Conservation (phyloP, 2,113 vertebrate species). For the Catharus fuscescens region DNA sequence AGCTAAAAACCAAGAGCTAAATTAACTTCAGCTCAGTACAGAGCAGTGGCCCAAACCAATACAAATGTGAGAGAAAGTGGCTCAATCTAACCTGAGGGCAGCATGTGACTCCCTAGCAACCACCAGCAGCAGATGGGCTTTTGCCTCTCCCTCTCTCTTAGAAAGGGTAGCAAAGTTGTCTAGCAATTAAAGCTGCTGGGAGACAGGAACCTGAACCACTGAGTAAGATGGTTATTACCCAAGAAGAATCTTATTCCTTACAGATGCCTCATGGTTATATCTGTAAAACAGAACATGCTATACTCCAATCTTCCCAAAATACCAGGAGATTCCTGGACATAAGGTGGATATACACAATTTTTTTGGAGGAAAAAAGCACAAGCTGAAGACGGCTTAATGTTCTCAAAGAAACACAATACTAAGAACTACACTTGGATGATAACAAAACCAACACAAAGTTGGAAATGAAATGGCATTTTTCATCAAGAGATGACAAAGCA, state of each 20-base stretch:
- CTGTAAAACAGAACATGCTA: background rate
- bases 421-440: background rate
- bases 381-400: background rate
- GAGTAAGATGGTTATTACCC: background rate
- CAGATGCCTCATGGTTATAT: background rate
- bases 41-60: background rate
- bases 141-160: background rate
- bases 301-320: background rate
- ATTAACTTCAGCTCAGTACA: background rate
- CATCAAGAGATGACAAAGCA: background rate
- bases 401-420: background rate
- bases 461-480: background rate
- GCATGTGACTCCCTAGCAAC: constrained; percentile 1
- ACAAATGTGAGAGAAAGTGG: background rate
- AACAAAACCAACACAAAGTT: background rate
- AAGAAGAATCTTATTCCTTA: background rate
- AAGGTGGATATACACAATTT: background rate
- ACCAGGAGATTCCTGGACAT: background rate
- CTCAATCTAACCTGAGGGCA: constrained; percentile 25
- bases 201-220: background rate
- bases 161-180: background rate
- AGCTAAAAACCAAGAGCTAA: background rate
- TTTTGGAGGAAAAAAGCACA: background rate
- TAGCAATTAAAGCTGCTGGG: background rate
- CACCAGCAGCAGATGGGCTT: constrained; percentile 39